Conservation (phyloP, 2,113 vertebrate genomes). For the Salminus brasiliensis region DNA sequence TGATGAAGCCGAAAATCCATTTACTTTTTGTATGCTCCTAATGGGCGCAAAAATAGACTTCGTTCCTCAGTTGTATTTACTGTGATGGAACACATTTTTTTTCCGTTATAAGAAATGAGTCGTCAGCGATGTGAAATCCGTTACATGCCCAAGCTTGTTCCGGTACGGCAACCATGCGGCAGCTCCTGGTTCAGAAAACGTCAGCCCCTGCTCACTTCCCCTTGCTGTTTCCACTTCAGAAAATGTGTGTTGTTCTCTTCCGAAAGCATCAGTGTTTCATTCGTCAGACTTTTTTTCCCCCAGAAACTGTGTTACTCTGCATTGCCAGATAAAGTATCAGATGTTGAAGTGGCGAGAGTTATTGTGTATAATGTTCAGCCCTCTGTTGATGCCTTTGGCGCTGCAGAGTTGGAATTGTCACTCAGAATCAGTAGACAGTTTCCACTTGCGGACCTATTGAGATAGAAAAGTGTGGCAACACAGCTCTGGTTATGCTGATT, state of each 20-base stretch:
- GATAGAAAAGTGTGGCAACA: not conserved
- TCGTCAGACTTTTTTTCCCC: not conserved
- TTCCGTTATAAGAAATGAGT: not conserved
- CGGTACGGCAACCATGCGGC: not conserved
- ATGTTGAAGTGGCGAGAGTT: not conserved
- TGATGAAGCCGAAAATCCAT: not conserved
- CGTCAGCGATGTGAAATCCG: not conserved
- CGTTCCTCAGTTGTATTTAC: not conserved
- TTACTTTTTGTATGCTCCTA: constrained; percentile 4
- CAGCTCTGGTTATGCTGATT: not conserved
- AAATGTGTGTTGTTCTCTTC: not conserved
- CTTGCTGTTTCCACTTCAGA: not conserved
- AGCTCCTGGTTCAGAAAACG: not conserved
- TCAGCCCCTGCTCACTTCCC: not conserved
- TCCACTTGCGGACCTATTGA: not conserved
- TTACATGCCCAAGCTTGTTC: constrained; percentile 10
- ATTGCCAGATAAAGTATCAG: constrained; percentile 4
- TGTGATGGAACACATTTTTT: not conserved
- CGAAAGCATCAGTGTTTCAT: not conserved
- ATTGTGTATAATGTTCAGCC: not conserved
- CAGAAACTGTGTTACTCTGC: not conserved
- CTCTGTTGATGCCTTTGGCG: constrained; percentile 9
- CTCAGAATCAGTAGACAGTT: constrained; percentile 12
- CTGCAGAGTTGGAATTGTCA: constrained; percentile 7
- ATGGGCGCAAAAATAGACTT: not conserved